These are phyloP conservation scores for Acanthopagrus latus DNA, from an alignment of 2,797 vertebrate genomes.

Conservation along the genomic window DNA sequence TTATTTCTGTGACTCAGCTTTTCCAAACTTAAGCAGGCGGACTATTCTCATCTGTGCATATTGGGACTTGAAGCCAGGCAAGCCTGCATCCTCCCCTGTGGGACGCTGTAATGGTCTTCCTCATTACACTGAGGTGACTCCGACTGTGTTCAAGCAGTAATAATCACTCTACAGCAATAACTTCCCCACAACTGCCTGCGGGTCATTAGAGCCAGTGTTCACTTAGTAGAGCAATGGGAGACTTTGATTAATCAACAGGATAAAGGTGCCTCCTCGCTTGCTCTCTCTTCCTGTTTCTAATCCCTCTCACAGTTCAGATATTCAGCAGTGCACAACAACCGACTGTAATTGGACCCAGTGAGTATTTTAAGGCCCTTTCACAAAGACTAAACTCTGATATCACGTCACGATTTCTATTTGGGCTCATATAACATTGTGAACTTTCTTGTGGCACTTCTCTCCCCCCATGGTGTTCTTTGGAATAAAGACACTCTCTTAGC, in stretches of 20 bases:
- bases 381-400: conserved; percentile 5
- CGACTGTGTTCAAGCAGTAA: conserved; percentile 31
- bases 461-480: not conserved
- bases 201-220: conserved; percentile 58
- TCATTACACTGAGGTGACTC: conserved; percentile 50
- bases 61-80: conserved; percentile 32
- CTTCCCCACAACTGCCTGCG: conserved; percentile 1
- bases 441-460: conserved; percentile 5
- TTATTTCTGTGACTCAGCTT: conserved; percentile 20
- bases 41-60: conserved; percentile 26
- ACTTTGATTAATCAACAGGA: conserved; percentile 41
- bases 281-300: conserved; percentile 33
- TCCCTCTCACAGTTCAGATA: not conserved
- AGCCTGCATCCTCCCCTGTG: not conserved
- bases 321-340: not conserved
- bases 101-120: conserved; percentile 44
- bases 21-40: conserved; percentile 2
- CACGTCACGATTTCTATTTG: not conserved
- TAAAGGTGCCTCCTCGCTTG: conserved; percentile 5
- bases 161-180: conserved; percentile 52
- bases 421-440: not conserved
- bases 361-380: not conserved
- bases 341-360: conserved; percentile 43
- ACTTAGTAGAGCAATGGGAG: conserved; percentile 34
- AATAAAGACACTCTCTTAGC: not conserved